These are phyloP conservation scores for Dasyurus viverrinus DNA, from an alignment of 2,113 vertebrate species.

Conservation along the genomic window DNA sequence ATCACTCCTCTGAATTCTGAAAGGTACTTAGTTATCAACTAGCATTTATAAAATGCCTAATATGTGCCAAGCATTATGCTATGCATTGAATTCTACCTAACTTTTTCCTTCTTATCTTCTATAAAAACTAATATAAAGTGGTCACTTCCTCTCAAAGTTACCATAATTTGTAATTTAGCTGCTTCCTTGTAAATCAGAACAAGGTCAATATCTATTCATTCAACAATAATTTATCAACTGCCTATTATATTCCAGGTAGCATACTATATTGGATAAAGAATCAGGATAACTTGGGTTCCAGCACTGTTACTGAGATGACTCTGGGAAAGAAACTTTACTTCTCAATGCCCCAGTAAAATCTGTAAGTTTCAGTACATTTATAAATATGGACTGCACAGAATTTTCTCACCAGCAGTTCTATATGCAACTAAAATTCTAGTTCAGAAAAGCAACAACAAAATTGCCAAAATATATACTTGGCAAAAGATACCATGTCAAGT, in stretches of 20 bases:
- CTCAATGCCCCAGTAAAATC: background rate
- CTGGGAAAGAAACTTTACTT: background rate
- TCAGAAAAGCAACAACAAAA: background rate
- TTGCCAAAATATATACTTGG: background rate
- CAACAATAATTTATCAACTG: background rate
- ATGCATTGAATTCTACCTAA: background rate
- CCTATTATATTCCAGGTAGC: background rate
- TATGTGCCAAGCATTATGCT: background rate
- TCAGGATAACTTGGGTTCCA: background rate
- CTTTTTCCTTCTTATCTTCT: background rate
- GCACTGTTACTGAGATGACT: background rate
- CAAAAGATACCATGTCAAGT: background rate
- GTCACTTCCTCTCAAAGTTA: background rate
- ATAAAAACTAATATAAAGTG: background rate
- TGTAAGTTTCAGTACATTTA: background rate
- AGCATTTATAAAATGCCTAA: background rate
- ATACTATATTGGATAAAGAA: background rate
- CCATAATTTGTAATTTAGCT: background rate
- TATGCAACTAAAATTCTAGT: background rate
- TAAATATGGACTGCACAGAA: background rate
- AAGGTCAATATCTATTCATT: background rate
- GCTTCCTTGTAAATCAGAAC: background rate
- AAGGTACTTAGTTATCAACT: background rate
- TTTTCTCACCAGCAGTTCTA: background rate
- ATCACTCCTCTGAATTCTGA: background rate